Conservation (phyloP, 2,888 invertebrate genomes). For the Allophyes oxyacanthae region DNA sequence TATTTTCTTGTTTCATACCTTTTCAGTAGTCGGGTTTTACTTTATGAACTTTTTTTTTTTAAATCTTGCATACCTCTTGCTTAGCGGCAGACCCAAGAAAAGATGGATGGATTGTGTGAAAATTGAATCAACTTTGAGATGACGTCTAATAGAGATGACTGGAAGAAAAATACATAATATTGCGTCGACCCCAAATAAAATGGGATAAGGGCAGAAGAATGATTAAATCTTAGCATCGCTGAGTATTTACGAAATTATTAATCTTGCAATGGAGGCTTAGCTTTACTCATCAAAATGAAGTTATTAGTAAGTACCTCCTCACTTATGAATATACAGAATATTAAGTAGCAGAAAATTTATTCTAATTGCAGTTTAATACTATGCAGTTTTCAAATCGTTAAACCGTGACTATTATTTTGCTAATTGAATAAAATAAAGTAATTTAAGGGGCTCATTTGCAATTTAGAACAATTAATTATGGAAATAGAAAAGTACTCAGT, state of each 20-base stretch:
- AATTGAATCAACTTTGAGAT: too few species aligned
- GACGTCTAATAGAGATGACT: too few species aligned
- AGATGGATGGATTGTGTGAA: too few species aligned
- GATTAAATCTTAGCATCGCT: neutral
- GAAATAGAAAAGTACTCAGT: constrained; percentile 10
- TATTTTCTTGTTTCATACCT: too few species aligned
- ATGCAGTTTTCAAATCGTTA: constrained; percentile 20
- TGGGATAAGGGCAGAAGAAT: too few species aligned
- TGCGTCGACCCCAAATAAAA: too few species aligned
- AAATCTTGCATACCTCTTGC: too few species aligned
- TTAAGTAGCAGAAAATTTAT: constrained; percentile 50
- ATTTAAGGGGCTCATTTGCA: constrained; percentile 7
- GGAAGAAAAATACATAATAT: too few species aligned
- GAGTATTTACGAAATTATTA: neutral
- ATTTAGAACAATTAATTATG: constrained; percentile 18
- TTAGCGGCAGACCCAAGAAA: too few species aligned
- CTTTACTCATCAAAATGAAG: constrained; percentile 26
- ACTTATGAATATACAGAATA: constrained; percentile 31
- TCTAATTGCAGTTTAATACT: constrained; percentile 23
- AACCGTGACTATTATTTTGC: constrained; percentile 8
- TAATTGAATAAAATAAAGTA: constrained; percentile 29
- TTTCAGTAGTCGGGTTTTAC: too few species aligned
- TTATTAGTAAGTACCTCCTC: constrained; percentile 26
- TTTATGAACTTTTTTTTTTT: too few species aligned
- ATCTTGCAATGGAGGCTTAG: neutral